Conservation (phyloP, 2,888 invertebrate genomes). For the Netelia virgata region DNA sequence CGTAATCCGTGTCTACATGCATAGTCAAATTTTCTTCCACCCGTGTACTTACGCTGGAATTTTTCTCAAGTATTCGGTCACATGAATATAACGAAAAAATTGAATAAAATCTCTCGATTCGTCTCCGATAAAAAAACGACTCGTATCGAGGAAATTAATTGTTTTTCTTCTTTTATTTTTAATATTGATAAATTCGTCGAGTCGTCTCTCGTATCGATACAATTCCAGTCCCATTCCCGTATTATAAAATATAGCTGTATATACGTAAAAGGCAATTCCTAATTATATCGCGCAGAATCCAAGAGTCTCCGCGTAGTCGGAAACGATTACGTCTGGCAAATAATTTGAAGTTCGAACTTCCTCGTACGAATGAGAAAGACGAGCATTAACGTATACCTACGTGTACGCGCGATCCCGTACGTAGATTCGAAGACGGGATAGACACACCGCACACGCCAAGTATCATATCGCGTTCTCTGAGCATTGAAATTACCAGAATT, state of each 20-base stretch:
- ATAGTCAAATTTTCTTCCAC: constrained; percentile 1
- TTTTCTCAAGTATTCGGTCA: constrained; percentile 35
- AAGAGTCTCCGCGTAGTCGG: neutral
- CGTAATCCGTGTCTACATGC: neutral
- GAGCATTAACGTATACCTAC: constrained; percentile 15
- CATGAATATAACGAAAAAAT: too few relatives aligned
- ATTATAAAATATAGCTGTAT: neutral
- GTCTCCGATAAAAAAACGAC: too few relatives aligned
- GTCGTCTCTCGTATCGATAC: too few relatives aligned
- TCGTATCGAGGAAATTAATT: too few relatives aligned
- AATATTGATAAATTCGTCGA: constrained; percentile 7
- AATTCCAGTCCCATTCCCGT: neutral
- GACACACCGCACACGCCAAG: constrained; percentile 27
- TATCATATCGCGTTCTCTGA: constrained; percentile 33
- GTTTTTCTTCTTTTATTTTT: constrained; percentile 1
- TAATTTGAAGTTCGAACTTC: constrained; percentile 41
- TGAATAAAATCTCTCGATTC: too few relatives aligned
- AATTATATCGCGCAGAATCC: constrained; percentile 42
- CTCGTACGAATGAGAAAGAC: constrained; percentile 40
- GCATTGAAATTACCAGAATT: constrained; percentile 59
- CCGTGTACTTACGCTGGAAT: constrained; percentile 30
- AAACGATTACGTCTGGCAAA: constrained; percentile 43
- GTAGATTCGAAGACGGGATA: constrained; percentile 46
- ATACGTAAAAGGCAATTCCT: constrained; percentile 39
- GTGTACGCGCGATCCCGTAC: constrained; percentile 15